Conservation (phyloP, 2,113 vertebrate species). For the Eudyptes chrysolophus region DNA sequence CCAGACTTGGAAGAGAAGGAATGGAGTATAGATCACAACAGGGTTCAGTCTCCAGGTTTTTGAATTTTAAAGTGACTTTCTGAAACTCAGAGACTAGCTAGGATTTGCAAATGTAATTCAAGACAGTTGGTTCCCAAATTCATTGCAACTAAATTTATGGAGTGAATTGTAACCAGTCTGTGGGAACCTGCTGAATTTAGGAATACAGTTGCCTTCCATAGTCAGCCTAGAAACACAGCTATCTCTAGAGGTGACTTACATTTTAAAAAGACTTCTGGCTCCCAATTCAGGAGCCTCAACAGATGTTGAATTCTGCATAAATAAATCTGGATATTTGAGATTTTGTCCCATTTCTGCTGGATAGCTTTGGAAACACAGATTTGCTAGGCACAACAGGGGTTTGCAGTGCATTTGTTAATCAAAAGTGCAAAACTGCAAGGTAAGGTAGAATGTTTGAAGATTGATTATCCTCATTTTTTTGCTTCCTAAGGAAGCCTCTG, state of each 20-base stretch:
- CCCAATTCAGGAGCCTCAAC: background rate
- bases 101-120: background rate
- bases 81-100: background rate
- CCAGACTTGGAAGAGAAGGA: background rate
- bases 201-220: background rate
- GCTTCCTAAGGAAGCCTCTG: slow-evolving; percentile 30
- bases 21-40: background rate
- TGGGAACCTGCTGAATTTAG: background rate
- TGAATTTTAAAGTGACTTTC: background rate
- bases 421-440: slow-evolving; percentile 34
- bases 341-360: background rate
- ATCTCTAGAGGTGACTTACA: background rate
- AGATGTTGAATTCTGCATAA: background rate
- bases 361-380: background rate
- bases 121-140: background rate
- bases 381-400: background rate
- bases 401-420: slow-evolving; percentile 9
- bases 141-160: background rate
- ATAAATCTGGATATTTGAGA: background rate
- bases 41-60: background rate
- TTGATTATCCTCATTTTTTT: slow-evolving; percentile 34
- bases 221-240: background rate
- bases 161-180: background rate
- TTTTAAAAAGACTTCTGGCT: background rate
- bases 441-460: slow-evolving; percentile 19